Evolutionary conservation across 1,140 invertebrate species (phyloP).

Genomic region (Paraescarpia echinospica): DNA sequence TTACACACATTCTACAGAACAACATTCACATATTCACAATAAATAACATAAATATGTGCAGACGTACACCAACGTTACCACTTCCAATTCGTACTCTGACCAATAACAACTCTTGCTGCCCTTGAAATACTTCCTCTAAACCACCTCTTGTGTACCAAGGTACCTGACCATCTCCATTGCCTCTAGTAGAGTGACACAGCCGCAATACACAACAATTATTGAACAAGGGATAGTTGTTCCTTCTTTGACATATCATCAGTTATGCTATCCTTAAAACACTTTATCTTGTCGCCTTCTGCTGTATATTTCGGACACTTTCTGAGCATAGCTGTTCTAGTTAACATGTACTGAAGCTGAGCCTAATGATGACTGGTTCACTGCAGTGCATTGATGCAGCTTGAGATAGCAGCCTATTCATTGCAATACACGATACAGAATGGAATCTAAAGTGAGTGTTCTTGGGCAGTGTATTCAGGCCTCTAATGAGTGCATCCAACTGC

Average conservation of each 20-base stretch:
- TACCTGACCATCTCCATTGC: too few relatives aligned
- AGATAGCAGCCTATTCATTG: not conserved
- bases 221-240: too few relatives aligned
- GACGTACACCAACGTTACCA: not conserved
- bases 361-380: too few relatives aligned
- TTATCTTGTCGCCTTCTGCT: not conserved
- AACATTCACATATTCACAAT: not conserved
- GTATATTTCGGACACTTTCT: not conserved
- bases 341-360: too few relatives aligned
- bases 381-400: not conserved
- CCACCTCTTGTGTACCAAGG: not conserved
- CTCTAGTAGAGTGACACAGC: too few relatives aligned
- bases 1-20: not conserved
- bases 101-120: not conserved
- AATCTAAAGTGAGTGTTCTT: not conserved
- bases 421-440: not conserved
- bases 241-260: not conserved
- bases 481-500: not conserved
- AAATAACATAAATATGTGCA: constrained; percentile 6
- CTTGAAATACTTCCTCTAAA: not conserved
- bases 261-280: not conserved
- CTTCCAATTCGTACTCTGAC: not conserved
- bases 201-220: not conserved
- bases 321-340: not conserved
- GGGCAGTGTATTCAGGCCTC: not conserved